A percentile compares a stretch with the other conserved stretches of the same genome.
Evolutionary conservation across 2,797 vertebrate species (phyloP).

Genomic region (Malacoraja senta): DNA sequence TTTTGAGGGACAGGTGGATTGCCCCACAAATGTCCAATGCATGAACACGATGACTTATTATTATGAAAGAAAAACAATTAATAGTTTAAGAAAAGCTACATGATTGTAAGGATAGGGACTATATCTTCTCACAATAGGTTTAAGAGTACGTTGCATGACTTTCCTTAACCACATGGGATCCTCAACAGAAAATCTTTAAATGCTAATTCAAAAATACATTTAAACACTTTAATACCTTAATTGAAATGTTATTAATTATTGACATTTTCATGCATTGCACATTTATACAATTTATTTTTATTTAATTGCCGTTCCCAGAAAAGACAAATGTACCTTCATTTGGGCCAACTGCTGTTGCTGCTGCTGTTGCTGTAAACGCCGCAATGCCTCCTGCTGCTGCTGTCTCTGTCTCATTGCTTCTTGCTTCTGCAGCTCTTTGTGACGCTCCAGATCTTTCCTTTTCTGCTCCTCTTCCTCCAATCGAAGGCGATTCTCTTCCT

Average conservation of each 20-base stretch:
- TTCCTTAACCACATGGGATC: neutral
- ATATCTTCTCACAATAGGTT: neutral
- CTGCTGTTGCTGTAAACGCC: constrained; percentile 83
- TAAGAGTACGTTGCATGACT: neutral
- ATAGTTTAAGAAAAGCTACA: neutral
- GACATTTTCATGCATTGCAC: neutral
- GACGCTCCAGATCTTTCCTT: constrained; percentile 72
- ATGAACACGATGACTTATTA: neutral
- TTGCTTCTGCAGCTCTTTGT: constrained; percentile 77
- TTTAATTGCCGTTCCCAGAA: neutral
- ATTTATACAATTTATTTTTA: neutral
- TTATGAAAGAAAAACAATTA: neutral
- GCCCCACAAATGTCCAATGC: neutral
- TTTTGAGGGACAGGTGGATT: neutral
- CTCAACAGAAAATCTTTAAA: neutral
- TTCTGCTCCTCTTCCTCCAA: constrained; percentile 66
- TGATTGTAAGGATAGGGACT: too few species aligned
- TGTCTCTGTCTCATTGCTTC: constrained; percentile 70
- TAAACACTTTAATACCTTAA: neutral
- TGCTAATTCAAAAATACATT: neutral
- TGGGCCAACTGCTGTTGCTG: constrained; percentile 91
- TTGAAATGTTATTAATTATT: neutral
- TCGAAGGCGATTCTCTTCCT: constrained; percentile 70
- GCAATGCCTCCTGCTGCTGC: constrained; percentile 87
- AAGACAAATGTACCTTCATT: constrained; percentile 71